Conservation (phyloP, 2,888 invertebrate species). For the Chaetogeoica ovagalla region DNA sequence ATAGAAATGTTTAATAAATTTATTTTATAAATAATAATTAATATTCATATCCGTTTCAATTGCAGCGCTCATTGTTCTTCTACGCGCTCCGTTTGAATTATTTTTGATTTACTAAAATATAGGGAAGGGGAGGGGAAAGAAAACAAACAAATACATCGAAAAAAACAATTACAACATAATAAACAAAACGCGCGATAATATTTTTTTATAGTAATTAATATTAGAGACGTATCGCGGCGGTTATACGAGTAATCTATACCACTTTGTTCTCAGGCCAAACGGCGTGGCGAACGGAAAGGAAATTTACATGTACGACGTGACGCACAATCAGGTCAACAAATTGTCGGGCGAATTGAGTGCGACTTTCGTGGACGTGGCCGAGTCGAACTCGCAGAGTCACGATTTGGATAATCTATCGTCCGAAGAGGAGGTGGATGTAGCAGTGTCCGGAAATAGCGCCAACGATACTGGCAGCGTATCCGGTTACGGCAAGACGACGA, state of each 20-base stretch:
- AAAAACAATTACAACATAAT: too few species aligned
- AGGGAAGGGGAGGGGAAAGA: too few species aligned
- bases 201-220: too few species aligned
- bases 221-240: too few species aligned
- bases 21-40: too few species aligned
- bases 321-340: slow-evolving; percentile 74
- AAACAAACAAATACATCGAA: too few species aligned
- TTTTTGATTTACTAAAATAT: too few species aligned
- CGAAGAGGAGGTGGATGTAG: slow-evolving; percentile 51
- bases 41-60: too few species aligned
- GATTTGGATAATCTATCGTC: slow-evolving; percentile 60
- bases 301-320: slow-evolving; percentile 85
- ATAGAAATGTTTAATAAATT: too few species aligned
- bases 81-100: too few species aligned
- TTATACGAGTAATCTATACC: background rate
- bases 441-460: slow-evolving; percentile 50
- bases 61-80: too few species aligned
- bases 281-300: slow-evolving; percentile 67
- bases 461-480: slow-evolving; percentile 47
- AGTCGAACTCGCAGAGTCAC: slow-evolving; percentile 75
- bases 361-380: slow-evolving; percentile 84
- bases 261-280: slow-evolving; percentile 37
- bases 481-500: slow-evolving; percentile 55
- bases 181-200: too few species aligned
- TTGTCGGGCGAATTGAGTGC: slow-evolving; percentile 79